Conservation (phyloP, 2,888 invertebrate species). For the Salpingus planirostris region DNA sequence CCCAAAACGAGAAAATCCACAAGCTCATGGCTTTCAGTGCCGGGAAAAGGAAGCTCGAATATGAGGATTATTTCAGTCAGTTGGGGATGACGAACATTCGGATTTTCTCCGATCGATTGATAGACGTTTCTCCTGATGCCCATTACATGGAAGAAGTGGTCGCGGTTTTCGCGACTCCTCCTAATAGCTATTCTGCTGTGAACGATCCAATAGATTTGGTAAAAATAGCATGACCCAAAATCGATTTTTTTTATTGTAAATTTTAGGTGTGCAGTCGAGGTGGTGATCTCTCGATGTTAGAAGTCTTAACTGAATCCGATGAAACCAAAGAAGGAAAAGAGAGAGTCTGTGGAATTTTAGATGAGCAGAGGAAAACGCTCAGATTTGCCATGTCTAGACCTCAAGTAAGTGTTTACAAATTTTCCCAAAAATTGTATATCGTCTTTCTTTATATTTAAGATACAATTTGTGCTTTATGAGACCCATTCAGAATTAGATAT, state of each 20-base stretch:
- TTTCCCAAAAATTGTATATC: not conserved
- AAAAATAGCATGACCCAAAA: too few relatives aligned
- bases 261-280: slow-evolving; percentile 59
- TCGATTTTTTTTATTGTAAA: too few relatives aligned
- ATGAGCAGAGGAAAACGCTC: slow-evolving; percentile 67
- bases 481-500: slow-evolving; percentile 68
- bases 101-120: slow-evolving; percentile 45
- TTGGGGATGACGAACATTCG: slow-evolving; percentile 56
- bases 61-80: slow-evolving; percentile 57
- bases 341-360: slow-evolving; percentile 56
- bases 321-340: slow-evolving; percentile 52
- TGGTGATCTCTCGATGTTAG: slow-evolving; percentile 67
- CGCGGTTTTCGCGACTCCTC: slow-evolving; percentile 64
- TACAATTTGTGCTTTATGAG: slow-evolving; percentile 72
- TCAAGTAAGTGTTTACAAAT: slow-evolving; percentile 45
- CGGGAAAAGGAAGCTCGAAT: slow-evolving; percentile 51
- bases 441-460: slow-evolving; percentile 37
- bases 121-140: slow-evolving; percentile 45
- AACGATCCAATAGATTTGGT: slow-evolving; percentile 70
- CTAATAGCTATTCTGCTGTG: slow-evolving; percentile 73
- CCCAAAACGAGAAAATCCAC: slow-evolving; percentile 50
- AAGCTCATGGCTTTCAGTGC: slow-evolving; percentile 54
- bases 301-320: slow-evolving; percentile 62
- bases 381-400: slow-evolving; percentile 68
- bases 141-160: slow-evolving; percentile 52